phyloP scores from a whole-genome alignment of 2,888 invertebrate genomes.

The Drosophila nigritarsus region DNA sequence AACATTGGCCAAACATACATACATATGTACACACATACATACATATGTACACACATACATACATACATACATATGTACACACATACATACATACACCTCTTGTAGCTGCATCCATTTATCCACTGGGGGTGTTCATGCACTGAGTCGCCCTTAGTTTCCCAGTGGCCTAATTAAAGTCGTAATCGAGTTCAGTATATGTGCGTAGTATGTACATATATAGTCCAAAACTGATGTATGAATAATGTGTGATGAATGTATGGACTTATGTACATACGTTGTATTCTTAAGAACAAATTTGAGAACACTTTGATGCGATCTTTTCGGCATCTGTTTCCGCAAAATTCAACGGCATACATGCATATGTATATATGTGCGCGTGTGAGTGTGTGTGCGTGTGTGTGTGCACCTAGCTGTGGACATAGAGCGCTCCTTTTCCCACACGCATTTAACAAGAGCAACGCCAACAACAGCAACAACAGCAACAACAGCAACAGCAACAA shows the following conservation, averaged over 20 bases:
- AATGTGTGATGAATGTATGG: background rate
- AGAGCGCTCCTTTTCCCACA: conserved; percentile 65
- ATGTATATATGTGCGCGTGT: background rate
- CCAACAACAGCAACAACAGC: conserved; percentile 6
- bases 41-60: rapidly evolving
- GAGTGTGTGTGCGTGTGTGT: background rate
- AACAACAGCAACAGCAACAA: conserved; percentile 17
- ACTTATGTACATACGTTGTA: background rate
- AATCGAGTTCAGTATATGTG: background rate
- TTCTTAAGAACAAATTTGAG: background rate
- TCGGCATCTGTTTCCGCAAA: background rate
- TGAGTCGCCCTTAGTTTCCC: background rate
- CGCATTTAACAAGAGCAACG: conserved; percentile 33
- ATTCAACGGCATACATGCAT: background rate
- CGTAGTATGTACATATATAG: background rate
- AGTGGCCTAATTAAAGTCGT: background rate
- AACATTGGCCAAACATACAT: background rate
- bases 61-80: background rate
- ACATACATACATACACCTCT: background rate
- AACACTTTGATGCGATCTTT: background rate
- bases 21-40: background rate
- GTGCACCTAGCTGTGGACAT: conserved; percentile 18
- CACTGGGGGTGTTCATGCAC: background rate
- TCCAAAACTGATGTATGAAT: background rate
- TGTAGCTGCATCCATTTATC: background rate